Percentiles rank a stretch among this genome's conserved stretches.
Conservation (phyloP, 2,797 vertebrate genomes). For the Pristis pectinata region DNA sequence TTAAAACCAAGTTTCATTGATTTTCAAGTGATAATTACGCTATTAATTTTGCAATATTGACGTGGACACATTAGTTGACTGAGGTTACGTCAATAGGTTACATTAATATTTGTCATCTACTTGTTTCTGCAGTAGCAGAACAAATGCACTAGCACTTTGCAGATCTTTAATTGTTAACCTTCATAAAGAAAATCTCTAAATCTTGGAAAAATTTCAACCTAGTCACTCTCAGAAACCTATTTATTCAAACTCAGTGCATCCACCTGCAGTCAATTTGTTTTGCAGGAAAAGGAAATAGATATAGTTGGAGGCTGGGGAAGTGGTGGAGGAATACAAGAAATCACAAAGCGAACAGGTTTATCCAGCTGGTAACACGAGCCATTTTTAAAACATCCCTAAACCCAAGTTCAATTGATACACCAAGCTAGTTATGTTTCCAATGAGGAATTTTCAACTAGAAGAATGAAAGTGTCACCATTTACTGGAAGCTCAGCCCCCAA, state of each 20-base stretch:
- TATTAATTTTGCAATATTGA: not conserved
- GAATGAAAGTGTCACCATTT: too few relatives aligned
- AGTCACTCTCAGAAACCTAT: not conserved
- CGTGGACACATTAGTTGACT: not conserved
- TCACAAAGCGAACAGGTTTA: not conserved
- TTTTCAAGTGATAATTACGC: not conserved
- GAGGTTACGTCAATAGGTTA: not conserved
- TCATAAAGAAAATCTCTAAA: not conserved
- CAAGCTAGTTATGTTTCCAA: too few relatives aligned
- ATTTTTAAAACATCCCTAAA: too few relatives aligned
- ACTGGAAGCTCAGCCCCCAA: too few relatives aligned
- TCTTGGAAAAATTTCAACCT: not conserved
- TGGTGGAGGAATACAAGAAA: not conserved
- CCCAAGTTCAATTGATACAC: too few relatives aligned
- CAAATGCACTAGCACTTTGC: not conserved
- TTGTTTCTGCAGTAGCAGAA: not conserved
- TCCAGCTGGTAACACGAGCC: not conserved
- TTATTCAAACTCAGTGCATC: not conserved
- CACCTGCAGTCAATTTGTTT: not conserved
- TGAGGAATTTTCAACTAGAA: too few relatives aligned
- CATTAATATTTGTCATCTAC: not conserved
- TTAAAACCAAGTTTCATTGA: not conserved
- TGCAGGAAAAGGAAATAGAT: not conserved
- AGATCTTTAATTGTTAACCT: not conserved
- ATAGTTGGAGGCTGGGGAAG: not conserved